A percentile compares a stretch with the other conserved stretches of the same genome.
These are phyloP conservation scores for Lordiphosa mommai DNA, from an alignment of 1,140 invertebrate species.

Conservation along the genomic window DNA sequence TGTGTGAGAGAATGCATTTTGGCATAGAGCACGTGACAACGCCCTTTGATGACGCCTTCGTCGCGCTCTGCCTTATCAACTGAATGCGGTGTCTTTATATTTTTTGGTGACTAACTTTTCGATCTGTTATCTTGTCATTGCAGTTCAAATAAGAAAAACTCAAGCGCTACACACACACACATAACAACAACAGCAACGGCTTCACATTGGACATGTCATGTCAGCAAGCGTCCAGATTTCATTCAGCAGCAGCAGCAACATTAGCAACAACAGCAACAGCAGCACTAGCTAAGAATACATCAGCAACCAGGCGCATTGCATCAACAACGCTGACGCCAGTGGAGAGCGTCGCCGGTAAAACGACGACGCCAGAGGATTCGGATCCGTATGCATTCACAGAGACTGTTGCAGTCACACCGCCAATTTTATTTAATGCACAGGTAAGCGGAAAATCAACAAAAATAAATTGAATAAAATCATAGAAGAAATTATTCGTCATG, in stretches of 20 bases:
- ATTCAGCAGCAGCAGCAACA: constrained; percentile 45
- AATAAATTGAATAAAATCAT: constrained; percentile 1
- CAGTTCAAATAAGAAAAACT: constrained; percentile 48
- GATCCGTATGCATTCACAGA: constrained; percentile 80
- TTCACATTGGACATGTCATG: constrained; percentile 79
- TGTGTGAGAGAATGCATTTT: constrained; percentile 31
- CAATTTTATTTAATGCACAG: constrained; percentile 79
- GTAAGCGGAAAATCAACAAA: constrained; percentile 28
- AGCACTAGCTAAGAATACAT: constrained; percentile 41
- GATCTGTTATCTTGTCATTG: constrained; percentile 18
- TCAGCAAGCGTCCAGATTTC: constrained; percentile 78
- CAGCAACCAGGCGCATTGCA: constrained; percentile 41
- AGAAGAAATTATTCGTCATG: too few relatives aligned
- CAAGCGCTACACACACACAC: constrained; percentile 5
- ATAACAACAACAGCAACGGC: constrained; percentile 49
- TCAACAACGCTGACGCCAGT: constrained; percentile 44
- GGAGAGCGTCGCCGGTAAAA: constrained; percentile 53
- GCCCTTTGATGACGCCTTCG: constrained; percentile 35
- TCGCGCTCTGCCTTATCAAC: constrained; percentile 17
- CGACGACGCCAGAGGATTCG: constrained; percentile 73
- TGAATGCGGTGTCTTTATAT: neutral
- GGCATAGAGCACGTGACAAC: constrained; percentile 62
- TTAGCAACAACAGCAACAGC: constrained; percentile 27
- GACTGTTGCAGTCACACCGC: constrained; percentile 72
- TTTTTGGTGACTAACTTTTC: constrained; percentile 30